Conservation (phyloP, 2,113 vertebrate species). For the Colius striatus region DNA sequence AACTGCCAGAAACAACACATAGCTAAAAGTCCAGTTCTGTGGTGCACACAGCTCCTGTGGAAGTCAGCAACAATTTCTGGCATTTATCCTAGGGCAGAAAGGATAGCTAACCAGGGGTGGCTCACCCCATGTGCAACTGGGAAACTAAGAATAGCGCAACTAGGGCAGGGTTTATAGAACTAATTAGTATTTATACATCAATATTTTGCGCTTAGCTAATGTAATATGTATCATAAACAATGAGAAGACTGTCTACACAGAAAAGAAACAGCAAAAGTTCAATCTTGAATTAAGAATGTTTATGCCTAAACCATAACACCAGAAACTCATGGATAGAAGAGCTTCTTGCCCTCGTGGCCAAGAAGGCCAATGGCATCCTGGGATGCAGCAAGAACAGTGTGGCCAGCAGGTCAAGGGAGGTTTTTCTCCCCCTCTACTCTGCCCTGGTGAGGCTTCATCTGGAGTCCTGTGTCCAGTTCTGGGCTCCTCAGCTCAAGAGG, state of each 20-base stretch:
- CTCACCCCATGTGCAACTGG: neutral
- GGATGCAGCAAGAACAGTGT: no score
- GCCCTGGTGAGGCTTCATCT: no score
- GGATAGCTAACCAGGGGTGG: neutral
- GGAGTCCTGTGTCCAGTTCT: no score
- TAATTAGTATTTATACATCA: neutral
- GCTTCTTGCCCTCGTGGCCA: no score
- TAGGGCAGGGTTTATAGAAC: neutral
- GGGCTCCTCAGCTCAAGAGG: no score
- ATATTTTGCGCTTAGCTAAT: neutral
- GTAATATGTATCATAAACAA: rapidly evolving
- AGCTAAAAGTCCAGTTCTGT: neutral
- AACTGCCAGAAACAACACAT: neutral
- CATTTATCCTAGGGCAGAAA: neutral
- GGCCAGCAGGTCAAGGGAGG: no score
- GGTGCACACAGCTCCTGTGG: neutral
- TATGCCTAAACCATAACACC: neutral
- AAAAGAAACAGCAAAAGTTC: neutral
- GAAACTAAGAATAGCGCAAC: neutral
- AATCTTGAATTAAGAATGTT: neutral
- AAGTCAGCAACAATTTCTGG: neutral
- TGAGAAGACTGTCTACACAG: neutral
- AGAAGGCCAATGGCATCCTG: no score
- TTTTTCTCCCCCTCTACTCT: no score
- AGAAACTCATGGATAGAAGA: neutral